phyloP scores from a whole-genome alignment of 1,140 invertebrate species.

The fruit fly (Drosophila melanogaster) region Release_6_plus_ISO1_MT NT_033779.5:16011001-16011500 shows the following conservation, averaged over 20 bases:
- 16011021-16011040: background rate
- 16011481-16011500: constrained; percentile 43
- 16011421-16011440: background rate
- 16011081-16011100: background rate
- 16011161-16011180: too few relatives aligned
- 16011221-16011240: too few relatives aligned
- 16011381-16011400: background rate
- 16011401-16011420: background rate
- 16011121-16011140: background rate
- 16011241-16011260: too few relatives aligned
- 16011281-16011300: too few relatives aligned
- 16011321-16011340: too few relatives aligned
- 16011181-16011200: too few relatives aligned
- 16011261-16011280: too few relatives aligned
- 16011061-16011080: constrained; percentile 10
- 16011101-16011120: background rate
- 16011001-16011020: background rate
- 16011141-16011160: too few relatives aligned
- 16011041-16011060: constrained; percentile 8
- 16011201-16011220: too few relatives aligned
- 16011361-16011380: background rate
- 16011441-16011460: constrained; percentile 26
- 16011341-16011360: too few relatives aligned
- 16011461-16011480: constrained; percentile 32
- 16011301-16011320: too few relatives aligned